Conservation (phyloP, 2,888 invertebrate genomes). For the Boloria euphrosyne region DNA sequence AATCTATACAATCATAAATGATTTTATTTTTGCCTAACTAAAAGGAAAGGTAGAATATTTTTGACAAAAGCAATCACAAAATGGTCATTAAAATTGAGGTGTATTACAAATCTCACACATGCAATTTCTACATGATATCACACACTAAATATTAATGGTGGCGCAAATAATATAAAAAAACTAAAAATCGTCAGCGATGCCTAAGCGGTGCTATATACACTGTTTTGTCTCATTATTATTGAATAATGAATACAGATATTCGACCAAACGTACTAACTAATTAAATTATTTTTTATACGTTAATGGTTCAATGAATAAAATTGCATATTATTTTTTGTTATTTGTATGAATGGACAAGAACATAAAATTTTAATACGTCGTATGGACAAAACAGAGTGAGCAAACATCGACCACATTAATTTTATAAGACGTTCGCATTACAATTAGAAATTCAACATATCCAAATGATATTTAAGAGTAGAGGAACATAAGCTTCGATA, state of each 20-base stretch:
- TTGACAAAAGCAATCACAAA: slow-evolving; percentile 1
- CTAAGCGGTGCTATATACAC: slow-evolving; percentile 67
- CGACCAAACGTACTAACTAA: no score
- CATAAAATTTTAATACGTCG: no score
- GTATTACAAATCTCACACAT: slow-evolving; percentile 18
- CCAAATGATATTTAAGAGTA: slow-evolving; percentile 27
- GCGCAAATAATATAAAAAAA: slow-evolving; percentile 61
- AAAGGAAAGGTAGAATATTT: background rate
- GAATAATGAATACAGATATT: no score
- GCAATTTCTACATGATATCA: slow-evolving; percentile 25
- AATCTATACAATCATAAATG: slow-evolving; percentile 1
- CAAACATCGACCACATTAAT: slow-evolving; percentile 70
- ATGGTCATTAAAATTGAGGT: background rate
- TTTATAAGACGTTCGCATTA: slow-evolving; percentile 60
- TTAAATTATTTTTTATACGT: no score
- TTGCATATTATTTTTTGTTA: no score
- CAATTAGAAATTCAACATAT: slow-evolving; percentile 25
- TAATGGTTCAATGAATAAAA: no score
- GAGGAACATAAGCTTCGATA: slow-evolving; percentile 47
- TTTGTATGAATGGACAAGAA: no score
- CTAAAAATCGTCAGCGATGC: slow-evolving; percentile 67
- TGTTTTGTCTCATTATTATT: slow-evolving; percentile 53
- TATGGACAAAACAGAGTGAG: slow-evolving; percentile 68
- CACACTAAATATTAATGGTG: slow-evolving; percentile 55
- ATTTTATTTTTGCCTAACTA: background rate